Conservation (phyloP, 2,113 vertebrate genomes). For the Eretmochelys imbricata region DNA sequence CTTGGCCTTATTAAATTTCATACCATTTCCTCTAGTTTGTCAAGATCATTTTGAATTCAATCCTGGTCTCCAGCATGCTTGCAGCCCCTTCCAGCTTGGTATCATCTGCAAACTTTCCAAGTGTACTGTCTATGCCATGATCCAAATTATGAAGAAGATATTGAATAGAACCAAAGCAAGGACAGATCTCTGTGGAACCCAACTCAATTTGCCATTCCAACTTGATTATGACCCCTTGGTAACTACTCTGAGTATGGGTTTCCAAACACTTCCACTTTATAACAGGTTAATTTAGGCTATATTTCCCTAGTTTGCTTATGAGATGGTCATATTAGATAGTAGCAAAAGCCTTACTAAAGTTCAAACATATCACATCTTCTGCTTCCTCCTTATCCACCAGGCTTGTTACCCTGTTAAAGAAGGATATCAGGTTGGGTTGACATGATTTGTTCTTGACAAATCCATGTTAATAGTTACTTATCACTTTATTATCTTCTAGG, state of each 20-base stretch:
- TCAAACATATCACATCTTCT: too few relatives aligned
- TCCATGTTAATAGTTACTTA: too few relatives aligned
- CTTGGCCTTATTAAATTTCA: not conserved
- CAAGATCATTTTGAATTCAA: not conserved
- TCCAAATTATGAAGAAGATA: not conserved
- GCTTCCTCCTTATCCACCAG: too few relatives aligned
- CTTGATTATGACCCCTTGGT: not conserved
- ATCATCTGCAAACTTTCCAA: not conserved
- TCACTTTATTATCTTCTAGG: too few relatives aligned
- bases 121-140: not conserved
- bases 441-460: too few relatives aligned
- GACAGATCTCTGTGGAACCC: not conserved
- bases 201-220: not conserved
- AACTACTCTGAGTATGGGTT: not conserved
- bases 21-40: not conserved
- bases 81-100: not conserved
- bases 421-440: too few relatives aligned
- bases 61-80: not conserved
- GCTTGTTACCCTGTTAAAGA: too few relatives aligned
- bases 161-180: not conserved
- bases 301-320: too few relatives aligned
- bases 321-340: too few relatives aligned
- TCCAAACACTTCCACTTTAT: too few relatives aligned
- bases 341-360: too few relatives aligned
- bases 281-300: too few relatives aligned